Conservation (phyloP, 2,113 vertebrate genomes). For the Burhinus oedicnemus region DNA sequence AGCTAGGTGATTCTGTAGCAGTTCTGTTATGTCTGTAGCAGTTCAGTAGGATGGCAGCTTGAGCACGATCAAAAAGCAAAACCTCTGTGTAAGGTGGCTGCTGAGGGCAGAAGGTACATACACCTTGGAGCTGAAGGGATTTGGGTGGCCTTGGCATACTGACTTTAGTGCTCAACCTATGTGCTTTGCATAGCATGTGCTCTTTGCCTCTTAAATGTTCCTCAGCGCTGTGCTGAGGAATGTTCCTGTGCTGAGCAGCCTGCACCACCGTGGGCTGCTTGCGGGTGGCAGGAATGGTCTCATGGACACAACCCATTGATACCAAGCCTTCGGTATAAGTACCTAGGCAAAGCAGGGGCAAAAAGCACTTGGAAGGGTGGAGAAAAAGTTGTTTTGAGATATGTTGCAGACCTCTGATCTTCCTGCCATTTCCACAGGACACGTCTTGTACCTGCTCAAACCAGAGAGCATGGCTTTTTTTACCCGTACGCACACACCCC, state of each 20-base stretch:
- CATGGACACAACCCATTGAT: not conserved
- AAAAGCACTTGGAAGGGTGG: not conserved
- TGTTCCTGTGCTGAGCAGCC: not conserved
- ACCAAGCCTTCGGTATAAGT: accelerated
- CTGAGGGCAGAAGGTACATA: accelerated
- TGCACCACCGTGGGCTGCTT: not conserved
- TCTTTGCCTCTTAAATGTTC: not conserved
- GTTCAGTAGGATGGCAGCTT: not conserved
- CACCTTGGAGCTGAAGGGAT: not conserved
- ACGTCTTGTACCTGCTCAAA: accelerated
- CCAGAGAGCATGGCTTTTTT: not conserved
- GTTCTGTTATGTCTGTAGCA: not conserved
- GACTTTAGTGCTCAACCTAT: accelerated
- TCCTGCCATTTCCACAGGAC: not conserved
- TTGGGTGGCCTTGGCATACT: accelerated
- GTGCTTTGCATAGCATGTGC: not conserved
- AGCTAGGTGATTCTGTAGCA: not conserved
- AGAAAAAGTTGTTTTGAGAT: not conserved
- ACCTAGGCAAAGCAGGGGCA: no score
- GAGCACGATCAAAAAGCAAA: not conserved
- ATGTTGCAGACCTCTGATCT: not conserved
- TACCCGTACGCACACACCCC: accelerated
- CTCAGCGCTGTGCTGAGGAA: accelerated
- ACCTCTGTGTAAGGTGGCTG: not conserved
- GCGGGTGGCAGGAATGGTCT: not conserved